Evolutionary conservation across 2,888 invertebrate genomes (phyloP), one percentile per base, ranked within the genome.

Genomic region (Luperina nickerlii): DNA sequence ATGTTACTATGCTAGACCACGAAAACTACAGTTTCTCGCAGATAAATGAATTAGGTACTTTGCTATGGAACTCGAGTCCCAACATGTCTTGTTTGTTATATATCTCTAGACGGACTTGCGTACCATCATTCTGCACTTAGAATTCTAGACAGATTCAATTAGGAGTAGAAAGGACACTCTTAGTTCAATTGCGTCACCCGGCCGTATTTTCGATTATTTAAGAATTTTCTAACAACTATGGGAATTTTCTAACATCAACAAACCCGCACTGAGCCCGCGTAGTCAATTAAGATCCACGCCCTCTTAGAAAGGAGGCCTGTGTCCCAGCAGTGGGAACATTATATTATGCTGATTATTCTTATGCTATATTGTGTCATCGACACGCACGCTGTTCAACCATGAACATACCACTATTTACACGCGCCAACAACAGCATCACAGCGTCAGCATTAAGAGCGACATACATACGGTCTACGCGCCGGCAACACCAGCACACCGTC

Each of bases 121-220:
- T 32, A 62, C 18, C 2, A 48, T 20, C 13, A 27, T 27, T 67
- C 9, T 13, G n/a, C 38, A 27, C 38, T 48, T 57, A 27, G 8
- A 48, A 79, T 45, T 63, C 20, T 57, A 38, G 45, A 78, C 57
- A 15, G 24, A 51, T 69, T 62, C 51, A 51, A 63, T 79, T 51
- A 63, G 2, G 51, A 2, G 11, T 42, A 78, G 7, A 45, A 42
- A 51, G 1, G n/a, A n/a, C 18, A 54, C 32, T 54, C 27, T 42
- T 18, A 66, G 54, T 38, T 57, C 15, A 24, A 18, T 27, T 42
- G 27, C 0, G 13, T 57, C n/a, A 48, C 51, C 27, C 13, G 42
- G 57, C 5, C 38, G 20, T 57, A 4, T 32, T 27, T 45, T 48
- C 38, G 13, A 32, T 78, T 54, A 54, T 32, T 77, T 48, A 20